A percentile compares a stretch with the other conserved stretches of the same genome.
Conservation (phyloP, 2,888 invertebrate genomes). For the Pantelozetes paolii region DNA sequence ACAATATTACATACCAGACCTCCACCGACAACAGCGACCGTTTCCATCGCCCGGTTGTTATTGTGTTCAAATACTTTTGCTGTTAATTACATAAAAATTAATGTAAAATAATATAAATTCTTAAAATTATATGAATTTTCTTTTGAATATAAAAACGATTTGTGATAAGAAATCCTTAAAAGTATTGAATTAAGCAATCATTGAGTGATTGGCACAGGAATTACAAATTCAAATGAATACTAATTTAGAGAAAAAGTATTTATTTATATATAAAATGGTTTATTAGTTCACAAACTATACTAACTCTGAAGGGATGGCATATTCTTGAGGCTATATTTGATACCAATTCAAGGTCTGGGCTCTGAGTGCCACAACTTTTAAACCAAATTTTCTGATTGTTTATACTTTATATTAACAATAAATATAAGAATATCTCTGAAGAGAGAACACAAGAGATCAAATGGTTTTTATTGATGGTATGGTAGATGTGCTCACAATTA, state of each 20-base stretch:
- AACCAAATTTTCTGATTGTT: neutral
- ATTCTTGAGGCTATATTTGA: slow-evolving; percentile 24
- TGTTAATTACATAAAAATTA: neutral
- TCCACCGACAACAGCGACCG: slow-evolving; percentile 49
- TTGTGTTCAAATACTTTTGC: neutral
- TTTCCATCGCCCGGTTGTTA: neutral
- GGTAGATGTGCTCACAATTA: no score
- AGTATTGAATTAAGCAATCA: no score
- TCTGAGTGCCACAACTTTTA: slow-evolving; percentile 2
- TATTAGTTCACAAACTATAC: neutral
- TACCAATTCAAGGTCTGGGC: slow-evolving; percentile 32
- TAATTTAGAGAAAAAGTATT: no score
- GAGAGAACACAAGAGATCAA: no score
- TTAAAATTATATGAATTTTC: neutral
- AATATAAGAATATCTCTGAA: no score
- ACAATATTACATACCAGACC: slow-evolving; percentile 48
- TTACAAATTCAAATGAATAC: no score
- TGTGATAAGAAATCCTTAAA: neutral
- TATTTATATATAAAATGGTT: no score
- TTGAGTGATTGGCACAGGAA: no score
- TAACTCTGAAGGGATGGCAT: slow-evolving; percentile 29
- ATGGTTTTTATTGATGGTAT: no score
- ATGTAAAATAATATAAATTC: neutral
- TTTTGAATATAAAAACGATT: neutral
- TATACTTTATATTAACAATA: neutral